Evolutionary conservation across 37 sponge, comb jelly and placozoan species (phyloP).

Genomic region (Aplysina aerophoba): DNA sequence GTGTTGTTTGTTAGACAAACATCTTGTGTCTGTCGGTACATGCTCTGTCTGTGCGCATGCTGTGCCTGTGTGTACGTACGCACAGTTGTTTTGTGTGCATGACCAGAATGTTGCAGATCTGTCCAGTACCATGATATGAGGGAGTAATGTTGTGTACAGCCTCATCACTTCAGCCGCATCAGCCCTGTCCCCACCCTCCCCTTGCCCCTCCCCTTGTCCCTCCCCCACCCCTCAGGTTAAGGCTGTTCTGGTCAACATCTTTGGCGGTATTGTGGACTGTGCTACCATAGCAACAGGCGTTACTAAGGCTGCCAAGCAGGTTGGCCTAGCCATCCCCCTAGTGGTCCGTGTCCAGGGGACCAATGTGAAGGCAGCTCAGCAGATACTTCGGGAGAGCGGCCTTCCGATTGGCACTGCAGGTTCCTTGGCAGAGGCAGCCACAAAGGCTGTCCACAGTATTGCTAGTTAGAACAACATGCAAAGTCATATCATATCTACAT

Average conservation of each 20-base stretch:
- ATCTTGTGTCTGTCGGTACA: no score
- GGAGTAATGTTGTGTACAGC: no score
- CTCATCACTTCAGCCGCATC: no score
- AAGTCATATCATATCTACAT: no score
- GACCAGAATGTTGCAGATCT: no score
- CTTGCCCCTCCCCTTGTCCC: no score
- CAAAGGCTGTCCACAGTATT: slow-evolving; percentile 71
- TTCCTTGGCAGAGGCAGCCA: slow-evolving; percentile 86
- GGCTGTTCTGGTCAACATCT: slow-evolving; percentile 95
- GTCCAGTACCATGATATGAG: no score
- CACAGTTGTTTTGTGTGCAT: no score
- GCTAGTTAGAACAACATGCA: slow-evolving; percentile 4
- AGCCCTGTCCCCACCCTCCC: no score
- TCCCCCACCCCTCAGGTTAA: slow-evolving; percentile 67
- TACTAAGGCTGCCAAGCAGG: slow-evolving; percentile 81
- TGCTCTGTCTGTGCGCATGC: no score
- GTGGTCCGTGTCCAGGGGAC: slow-evolving; percentile 95
- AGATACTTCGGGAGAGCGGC: slow-evolving; percentile 81
- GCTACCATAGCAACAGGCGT: slow-evolving; percentile 93
- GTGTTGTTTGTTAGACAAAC: no score
- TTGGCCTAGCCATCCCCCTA: slow-evolving; percentile 80
- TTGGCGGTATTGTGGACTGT: slow-evolving; percentile 98
- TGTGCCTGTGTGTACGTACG: slow-evolving; percentile 3
- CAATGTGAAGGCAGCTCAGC: slow-evolving; percentile 85
- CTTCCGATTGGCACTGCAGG: slow-evolving; percentile 77